Base-by-base conservation (phyloP, 2,113 vertebrate genomes). In the Poecile atricapillus region DNA sequence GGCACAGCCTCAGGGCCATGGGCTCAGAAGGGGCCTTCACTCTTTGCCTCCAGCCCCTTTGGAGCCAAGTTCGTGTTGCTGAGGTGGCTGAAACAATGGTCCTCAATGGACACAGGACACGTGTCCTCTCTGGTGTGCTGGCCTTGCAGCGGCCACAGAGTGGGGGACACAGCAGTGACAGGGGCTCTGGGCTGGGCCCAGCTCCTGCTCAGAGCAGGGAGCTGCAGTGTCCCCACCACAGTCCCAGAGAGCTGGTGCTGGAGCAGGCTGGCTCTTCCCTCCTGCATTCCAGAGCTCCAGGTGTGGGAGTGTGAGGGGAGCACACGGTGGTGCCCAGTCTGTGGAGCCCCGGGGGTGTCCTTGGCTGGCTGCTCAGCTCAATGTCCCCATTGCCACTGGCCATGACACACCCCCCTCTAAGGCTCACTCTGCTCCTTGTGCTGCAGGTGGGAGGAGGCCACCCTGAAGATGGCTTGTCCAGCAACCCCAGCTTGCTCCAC, bases 381-480 rank as follows among this genome's bases (percentile, higher is more conserved):
- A 35, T 31, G 35, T 53, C 46, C 65, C 53, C 24, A 15, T 0
- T 33, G 31, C 50, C 2, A 0, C 68, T 39, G 62, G 23, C 74
- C 0, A 0, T 82, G 62, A 28, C 58, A 13, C 58, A 21, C 33
- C 19, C 28, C 41, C 6, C 1, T 13, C 89, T 58, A 76, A 71
- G 50, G 59, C 69, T 96, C 86, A 56, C 85, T 96, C 73, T 94
- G 35, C 91, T 82, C 69, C 4, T 93, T 87, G 92, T 83, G 89
- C 93, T 96, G 97, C 87, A 98, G 99, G 98, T 98, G 55, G 98
- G 98, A 92, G 98, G 98, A 83, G 94, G 96, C 92, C 99, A 99
- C 95, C 96, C 98, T 0, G 99, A 99, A 80, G 99, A 99, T 4
- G 97, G 98, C 59, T 96, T 99, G 70, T 96, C 98, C 56, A 98